These are phyloP conservation scores for Apis mellifera DNA, from an alignment of 1,140 invertebrate genomes.

Conservation along the genomic window DNA sequence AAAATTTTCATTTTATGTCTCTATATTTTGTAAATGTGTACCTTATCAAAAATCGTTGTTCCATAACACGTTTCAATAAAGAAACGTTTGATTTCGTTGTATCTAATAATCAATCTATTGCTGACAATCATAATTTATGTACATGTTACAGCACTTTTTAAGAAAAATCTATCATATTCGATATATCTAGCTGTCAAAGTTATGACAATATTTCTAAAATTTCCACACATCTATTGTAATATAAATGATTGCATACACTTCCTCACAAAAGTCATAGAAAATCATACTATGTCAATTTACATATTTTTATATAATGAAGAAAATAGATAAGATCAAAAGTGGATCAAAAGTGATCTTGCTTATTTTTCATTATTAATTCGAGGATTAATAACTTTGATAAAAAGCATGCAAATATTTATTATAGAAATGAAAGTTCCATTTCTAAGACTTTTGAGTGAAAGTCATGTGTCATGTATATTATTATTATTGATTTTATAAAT, in stretches of 20 bases:
- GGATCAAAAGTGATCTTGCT: no score
- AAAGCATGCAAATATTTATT: no score
- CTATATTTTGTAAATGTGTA: slow-evolving; percentile 18
- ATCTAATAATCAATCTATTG: not conserved
- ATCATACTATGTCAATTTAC: not conserved
- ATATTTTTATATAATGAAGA: no score
- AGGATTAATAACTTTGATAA: no score
- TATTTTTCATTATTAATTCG: no score
- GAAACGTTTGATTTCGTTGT: slow-evolving; percentile 17
- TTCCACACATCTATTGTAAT: no score
- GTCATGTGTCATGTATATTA: no score
- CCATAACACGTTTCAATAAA: slow-evolving; percentile 46
- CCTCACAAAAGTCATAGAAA: not conserved
- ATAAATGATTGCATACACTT: not conserved
- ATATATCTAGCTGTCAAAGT: not conserved
- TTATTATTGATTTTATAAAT: not conserved
- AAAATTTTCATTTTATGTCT: not conserved
- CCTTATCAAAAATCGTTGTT: slow-evolving; percentile 52
- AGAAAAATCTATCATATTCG: not conserved
- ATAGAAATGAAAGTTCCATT: no score
- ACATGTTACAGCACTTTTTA: slow-evolving; percentile 5
- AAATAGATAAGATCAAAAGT: no score
- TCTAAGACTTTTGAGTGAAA: no score
- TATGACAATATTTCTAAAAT: not conserved
- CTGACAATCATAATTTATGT: not conserved